phyloP scores from a whole-genome alignment of 2,113 vertebrate species.

The Oreocharis arfaki region DNA sequence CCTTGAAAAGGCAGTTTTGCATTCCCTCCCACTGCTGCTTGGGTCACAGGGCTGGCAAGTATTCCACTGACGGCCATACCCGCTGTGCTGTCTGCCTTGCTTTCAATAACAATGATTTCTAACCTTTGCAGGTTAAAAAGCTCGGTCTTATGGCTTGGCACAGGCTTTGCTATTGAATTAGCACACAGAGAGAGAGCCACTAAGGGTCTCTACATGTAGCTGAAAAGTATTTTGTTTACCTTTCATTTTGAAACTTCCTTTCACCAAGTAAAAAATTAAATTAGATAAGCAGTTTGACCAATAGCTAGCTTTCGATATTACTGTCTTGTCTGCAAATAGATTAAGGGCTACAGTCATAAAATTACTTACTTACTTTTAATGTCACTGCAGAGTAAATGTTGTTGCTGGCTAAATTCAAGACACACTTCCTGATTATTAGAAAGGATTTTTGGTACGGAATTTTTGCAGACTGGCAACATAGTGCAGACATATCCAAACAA shows the following conservation, averaged over 20 bases:
- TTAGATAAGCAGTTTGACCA: background rate
- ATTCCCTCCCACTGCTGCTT: background rate
- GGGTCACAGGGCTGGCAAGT: background rate
- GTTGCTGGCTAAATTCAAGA: background rate
- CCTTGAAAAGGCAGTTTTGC: background rate
- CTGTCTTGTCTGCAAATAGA: background rate
- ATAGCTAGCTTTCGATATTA: background rate
- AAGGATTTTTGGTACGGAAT: background rate
- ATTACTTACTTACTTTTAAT: background rate
- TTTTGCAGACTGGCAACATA: background rate
- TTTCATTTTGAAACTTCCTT: background rate
- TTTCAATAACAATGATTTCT: background rate
- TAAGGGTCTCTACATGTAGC: background rate
- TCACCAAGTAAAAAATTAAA: background rate
- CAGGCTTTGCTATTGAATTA: background rate
- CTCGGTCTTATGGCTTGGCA: background rate
- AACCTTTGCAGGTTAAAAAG: background rate
- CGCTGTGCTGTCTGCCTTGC: background rate
- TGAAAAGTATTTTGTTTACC: background rate
- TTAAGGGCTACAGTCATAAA: background rate
- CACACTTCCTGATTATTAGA: background rate
- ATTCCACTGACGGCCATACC: accelerated
- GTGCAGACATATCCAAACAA: background rate
- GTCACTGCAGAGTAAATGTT: background rate
- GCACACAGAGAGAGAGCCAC: background rate